These are phyloP conservation scores for Pteropus rufus DNA, from an alignment of 2,797 vertebrate genomes.

Conservation along the genomic window DNA sequence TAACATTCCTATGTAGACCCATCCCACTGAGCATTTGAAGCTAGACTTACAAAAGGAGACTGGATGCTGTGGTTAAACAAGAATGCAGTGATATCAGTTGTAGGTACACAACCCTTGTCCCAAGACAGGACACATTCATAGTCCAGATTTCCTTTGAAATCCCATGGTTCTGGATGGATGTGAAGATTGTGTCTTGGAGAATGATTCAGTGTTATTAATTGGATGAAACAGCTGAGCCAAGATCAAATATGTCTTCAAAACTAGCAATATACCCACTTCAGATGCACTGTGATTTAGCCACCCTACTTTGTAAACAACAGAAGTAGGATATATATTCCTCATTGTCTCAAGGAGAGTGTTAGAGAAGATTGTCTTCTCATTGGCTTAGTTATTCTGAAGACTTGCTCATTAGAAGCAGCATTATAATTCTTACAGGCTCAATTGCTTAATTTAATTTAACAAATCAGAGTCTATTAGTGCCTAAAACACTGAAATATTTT, in stretches of 20 bases:
- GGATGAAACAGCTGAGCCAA: background rate
- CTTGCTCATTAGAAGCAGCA: background rate
- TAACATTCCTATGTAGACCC: background rate
- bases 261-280: background rate
- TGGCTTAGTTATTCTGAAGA: background rate
- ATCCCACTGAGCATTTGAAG: background rate
- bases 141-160: background rate
- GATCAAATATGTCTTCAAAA: background rate
- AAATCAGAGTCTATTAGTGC: background rate
- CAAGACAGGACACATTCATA: background rate
- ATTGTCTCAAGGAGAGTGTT: background rate
- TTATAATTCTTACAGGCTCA: background rate
- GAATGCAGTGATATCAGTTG: background rate
- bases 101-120: background rate
- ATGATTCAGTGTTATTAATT: background rate
- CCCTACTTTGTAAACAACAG: background rate
- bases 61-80: background rate
- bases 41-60: background rate
- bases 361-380: background rate
- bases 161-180: background rate
- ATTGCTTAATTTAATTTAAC: background rate
- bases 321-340: background rate
- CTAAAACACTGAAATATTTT: background rate
- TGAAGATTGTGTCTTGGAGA: background rate
- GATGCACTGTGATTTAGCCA: background rate